Conservation (phyloP, 1,140 invertebrate genomes). For the Drosophila lacteicornis region DNA sequence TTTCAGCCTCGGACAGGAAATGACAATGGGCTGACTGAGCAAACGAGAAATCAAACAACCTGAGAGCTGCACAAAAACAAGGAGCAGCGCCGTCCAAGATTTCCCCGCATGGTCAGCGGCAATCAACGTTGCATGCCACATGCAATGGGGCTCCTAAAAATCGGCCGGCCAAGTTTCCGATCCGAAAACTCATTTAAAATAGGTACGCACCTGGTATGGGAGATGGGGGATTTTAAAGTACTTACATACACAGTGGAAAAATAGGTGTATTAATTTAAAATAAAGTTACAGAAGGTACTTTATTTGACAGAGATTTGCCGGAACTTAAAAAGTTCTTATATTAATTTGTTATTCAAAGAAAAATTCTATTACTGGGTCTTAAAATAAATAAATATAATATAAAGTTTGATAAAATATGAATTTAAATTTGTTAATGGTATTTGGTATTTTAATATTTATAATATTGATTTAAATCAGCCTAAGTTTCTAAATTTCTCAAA, state of each 20-base stretch:
- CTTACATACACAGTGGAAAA: neutral
- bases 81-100: conserved; percentile 23
- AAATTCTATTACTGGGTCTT: too few relatives aligned
- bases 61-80: conserved; percentile 30
- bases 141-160: conserved; percentile 28
- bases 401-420: too few relatives aligned
- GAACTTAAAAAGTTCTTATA: too few relatives aligned
- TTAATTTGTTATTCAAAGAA: too few relatives aligned
- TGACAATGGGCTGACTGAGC: conserved; percentile 36
- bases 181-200: conserved; percentile 50
- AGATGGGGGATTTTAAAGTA: conserved; percentile 12
- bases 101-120: conserved; percentile 34
- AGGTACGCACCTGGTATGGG: conserved; percentile 11
- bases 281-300: neutral
- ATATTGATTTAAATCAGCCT: too few relatives aligned
- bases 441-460: too few relatives aligned
- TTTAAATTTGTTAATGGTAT: too few relatives aligned
- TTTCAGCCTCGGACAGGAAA: conserved; percentile 37
- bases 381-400: too few relatives aligned
- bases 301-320: too few relatives aligned
- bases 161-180: conserved; percentile 12
- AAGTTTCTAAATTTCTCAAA: too few relatives aligned
- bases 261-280: neutral
- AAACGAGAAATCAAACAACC: conserved; percentile 58
- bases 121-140: conserved; percentile 51